Evolutionary conservation across 1,140 invertebrate species (phyloP), one percentile per base, ranked within the genome.

Genomic region (Ceratina japonica): DNA sequence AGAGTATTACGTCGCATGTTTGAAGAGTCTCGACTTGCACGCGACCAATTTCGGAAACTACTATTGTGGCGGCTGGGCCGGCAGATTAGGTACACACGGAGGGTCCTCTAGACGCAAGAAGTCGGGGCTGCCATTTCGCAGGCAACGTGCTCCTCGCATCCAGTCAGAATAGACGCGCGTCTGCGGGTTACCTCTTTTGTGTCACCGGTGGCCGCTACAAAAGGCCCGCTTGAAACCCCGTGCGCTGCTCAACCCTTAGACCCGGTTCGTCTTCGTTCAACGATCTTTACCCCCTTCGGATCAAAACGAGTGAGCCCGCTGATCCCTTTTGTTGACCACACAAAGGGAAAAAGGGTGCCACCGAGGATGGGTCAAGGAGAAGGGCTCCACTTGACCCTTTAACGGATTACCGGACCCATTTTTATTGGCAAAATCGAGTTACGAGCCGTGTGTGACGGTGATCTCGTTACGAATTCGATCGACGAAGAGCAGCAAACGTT

Each of bases 161-260:
- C 22, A 10, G 66, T 4, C n/a, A 16, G 65, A 49, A 51, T 70
- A 51, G 68, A 71, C 56, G 66, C 22, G 68, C 72, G 66, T n/a
- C n/a, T 52, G 49, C 51, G 75, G 68, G 75, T 69, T 24, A 72
- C 59, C 51, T 72, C 68, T 63, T 77, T 77, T 77, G 75, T 77
- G 56, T 59, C 27, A 52, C 5, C 3, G 5, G 2, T 10, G 5
- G 1, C 27, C 12, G 44, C 15, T 56, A 77, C 75, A 77, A 77
- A 77, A 77, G 68, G 58, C 62, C 58, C 75, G 75, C 71, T 77
- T 77, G 18, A 63, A 77, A 71, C 75, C 37, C 75, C 37, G 24
- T 37, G 44, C 51, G 66, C 65, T 70, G 37, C 27, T 31, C 44
- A 24, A n/a, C 75, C 75, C 49, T 70, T 52, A 27, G 37, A 44